Evolutionary conservation across 2,113 vertebrate species (phyloP).

Genomic region (Mobula hypostoma): DNA sequence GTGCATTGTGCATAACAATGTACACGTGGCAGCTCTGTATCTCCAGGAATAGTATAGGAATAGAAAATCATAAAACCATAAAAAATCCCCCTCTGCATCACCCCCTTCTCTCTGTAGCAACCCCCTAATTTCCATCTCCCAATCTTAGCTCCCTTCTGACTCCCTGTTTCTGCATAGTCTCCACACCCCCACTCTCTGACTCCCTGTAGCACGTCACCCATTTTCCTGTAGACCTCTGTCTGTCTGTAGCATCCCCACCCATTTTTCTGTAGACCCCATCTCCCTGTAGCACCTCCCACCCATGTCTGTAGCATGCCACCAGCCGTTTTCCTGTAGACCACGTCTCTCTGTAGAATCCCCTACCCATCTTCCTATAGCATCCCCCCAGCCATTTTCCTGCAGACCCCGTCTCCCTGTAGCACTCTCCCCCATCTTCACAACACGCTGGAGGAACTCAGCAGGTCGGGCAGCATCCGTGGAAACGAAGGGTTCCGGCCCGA

Average conservation of each 20-base stretch:
- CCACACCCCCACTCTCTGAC: neutral
- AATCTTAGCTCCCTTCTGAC: no score
- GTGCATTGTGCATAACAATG: neutral
- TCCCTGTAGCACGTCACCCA: constrained; percentile 37
- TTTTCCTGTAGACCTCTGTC: constrained; percentile 30
- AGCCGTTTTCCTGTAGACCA: constrained; percentile 31
- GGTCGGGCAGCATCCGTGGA: no score
- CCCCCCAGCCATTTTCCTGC: constrained; percentile 34
- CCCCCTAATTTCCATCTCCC: neutral
- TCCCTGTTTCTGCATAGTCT: no score
- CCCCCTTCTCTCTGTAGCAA: neutral
- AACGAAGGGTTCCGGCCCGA: no score
- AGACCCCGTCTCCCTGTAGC: neutral
- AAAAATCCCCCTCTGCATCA: no score
- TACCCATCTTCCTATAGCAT: neutral
- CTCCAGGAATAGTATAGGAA: neutral
- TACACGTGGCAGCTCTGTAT: neutral
- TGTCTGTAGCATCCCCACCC: neutral
- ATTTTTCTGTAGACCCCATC: neutral
- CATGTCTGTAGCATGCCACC: neutral
- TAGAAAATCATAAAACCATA: neutral
- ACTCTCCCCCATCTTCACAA: neutral
- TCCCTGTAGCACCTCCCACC: constrained; percentile 39
- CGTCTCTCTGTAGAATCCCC: neutral
- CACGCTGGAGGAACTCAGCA: no score